A percentile compares a stretch with the other conserved stretches of the same genome.
Conservation (phyloP, 2,797 vertebrate species). For the Acanthurus tractus region DNA sequence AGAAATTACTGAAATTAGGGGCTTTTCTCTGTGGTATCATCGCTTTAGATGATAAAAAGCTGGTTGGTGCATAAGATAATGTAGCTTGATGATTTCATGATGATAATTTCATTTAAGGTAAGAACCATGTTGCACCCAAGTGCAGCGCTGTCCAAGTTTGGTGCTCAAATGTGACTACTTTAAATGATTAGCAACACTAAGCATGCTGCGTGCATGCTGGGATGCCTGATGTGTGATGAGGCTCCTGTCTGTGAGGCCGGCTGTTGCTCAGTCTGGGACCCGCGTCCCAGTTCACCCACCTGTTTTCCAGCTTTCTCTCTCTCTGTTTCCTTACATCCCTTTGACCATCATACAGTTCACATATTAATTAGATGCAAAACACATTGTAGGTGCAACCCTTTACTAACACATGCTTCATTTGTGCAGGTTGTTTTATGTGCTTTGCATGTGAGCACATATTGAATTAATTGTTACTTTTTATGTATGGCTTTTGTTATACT, state of each 20-base stretch:
- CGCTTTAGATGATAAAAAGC: background rate
- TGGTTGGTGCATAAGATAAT: no score
- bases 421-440: background rate
- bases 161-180: slow-evolving; percentile 29
- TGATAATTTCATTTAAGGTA: slow-evolving; percentile 18
- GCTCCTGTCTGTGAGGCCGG: slow-evolving; percentile 29
- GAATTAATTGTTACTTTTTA: background rate
- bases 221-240: slow-evolving; percentile 38
- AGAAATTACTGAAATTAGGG: background rate
- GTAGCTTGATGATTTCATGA: background rate
- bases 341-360: background rate
- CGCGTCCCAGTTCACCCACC: background rate
- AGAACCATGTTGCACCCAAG: background rate
- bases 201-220: slow-evolving; percentile 45
- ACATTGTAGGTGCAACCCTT: background rate
- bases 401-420: background rate
- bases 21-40: background rate
- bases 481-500: background rate
- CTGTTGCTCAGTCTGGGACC: slow-evolving; percentile 35
- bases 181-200: slow-evolving; percentile 40
- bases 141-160: background rate
- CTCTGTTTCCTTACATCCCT: background rate
- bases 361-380: background rate
- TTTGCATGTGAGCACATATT: background rate
- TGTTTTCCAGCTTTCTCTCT: slow-evolving; percentile 5